Percentiles rank a stretch among this genome's conserved stretches.
phyloP scores from a whole-genome alignment of 2,113 vertebrate genomes.

The Microtus richardsoni region DNA sequence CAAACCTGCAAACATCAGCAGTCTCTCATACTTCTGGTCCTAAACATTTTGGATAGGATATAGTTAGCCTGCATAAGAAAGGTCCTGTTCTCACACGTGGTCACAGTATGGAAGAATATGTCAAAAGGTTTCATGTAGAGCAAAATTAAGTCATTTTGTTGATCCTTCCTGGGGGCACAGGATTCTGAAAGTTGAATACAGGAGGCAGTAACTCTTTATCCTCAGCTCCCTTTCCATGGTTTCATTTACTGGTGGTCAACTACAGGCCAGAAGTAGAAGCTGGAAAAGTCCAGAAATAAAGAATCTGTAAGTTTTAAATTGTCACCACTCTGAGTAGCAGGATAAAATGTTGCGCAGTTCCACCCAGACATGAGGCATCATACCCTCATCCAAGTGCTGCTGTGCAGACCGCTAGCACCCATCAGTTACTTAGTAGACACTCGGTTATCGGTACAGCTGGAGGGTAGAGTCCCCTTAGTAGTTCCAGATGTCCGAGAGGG shows the following conservation, averaged over 20 bases:
- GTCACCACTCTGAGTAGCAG: background rate
- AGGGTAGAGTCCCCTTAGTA: too few species aligned
- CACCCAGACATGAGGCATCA: background rate
- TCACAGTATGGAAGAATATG: background rate
- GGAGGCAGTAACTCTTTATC: background rate
- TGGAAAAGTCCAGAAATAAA: background rate
- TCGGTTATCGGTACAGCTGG: background rate
- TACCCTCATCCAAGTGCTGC: background rate
- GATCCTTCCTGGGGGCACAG: background rate
- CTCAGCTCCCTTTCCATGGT: background rate
- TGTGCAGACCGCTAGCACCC: background rate
- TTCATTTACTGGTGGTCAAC: background rate
- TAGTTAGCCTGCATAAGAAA: background rate
- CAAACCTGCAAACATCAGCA: background rate
- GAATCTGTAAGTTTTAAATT: background rate
- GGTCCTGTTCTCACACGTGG: background rate
- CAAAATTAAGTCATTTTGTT: slow-evolving; percentile 33
- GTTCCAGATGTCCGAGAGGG: background rate
- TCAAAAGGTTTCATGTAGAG: background rate
- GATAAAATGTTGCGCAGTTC: background rate
- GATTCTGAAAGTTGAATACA: background rate
- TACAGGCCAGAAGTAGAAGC: background rate
- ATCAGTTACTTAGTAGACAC: too few species aligned
- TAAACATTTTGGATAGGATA: background rate
- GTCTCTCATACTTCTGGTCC: background rate